Percentiles rank a stretch among this genome's conserved stretches.
These are phyloP conservation scores for Formica exsecta DNA, from an alignment of 1,140 invertebrate genomes.

Conservation along the genomic window DNA sequence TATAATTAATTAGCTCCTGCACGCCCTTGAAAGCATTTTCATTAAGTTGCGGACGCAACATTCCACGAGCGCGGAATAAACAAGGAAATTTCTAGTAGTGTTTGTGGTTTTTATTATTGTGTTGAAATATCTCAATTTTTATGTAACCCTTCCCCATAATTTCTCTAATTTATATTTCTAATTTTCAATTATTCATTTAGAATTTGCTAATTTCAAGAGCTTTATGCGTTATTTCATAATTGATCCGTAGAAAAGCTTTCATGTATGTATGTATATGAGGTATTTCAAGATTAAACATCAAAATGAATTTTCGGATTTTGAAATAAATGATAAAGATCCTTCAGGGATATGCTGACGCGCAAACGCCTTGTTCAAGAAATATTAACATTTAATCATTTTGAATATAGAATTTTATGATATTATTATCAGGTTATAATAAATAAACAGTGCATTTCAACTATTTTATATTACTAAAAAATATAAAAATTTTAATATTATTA, in stretches of 20 bases:
- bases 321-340: background rate
- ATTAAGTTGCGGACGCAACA: conserved; percentile 33
- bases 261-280: background rate
- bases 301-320: background rate
- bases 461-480: conserved; percentile 11
- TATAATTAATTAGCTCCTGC: conserved; percentile 24
- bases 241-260: no score
- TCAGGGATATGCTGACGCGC: no score
- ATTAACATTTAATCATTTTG: background rate
- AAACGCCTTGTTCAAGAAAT: background rate
- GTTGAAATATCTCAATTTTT: background rate
- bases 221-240: no score
- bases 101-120: background rate
- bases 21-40: conserved; percentile 35
- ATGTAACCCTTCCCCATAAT: background rate
- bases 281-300: background rate
- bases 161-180: background rate
- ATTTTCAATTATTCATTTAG: no score
- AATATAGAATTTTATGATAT: conserved; percentile 2
- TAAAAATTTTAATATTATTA: background rate
- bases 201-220: no score
- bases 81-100: background rate
- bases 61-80: background rate
- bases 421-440: background rate
- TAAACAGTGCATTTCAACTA: background rate